Base-by-base conservation (phyloP, 2,888 invertebrate species). In the Ormyrus pomaceus region DNA sequence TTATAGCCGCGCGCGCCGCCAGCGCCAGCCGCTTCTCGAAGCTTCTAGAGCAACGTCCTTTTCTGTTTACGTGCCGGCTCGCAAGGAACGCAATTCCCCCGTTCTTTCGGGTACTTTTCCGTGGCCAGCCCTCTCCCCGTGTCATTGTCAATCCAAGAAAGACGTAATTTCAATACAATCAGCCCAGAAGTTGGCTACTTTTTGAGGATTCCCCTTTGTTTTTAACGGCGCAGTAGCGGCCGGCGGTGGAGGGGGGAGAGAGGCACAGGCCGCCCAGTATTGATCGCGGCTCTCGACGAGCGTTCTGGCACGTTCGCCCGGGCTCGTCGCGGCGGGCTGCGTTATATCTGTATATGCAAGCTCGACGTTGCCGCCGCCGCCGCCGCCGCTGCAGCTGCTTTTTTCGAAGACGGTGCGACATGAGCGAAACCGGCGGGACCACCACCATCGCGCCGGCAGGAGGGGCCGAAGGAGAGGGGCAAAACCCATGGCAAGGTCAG, bases 251-350 rank as follows among this genome's bases (percentile, higher is more conserved):
- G 34, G 53, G 64, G 10, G 56, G 45, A 1, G 45, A 1, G 74
- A 45, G 51, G 50, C 50, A 51, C 51, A 19, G 8, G 13, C n/a
- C 11, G 34, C 34, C 34, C 34, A 34, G 34, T 34, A 34, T 34
- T 34, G 34, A 34, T 34, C 34, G 34, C 34, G 34, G 34, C 4
- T 34, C 34, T 34, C 69, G 78, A 86, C 85, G 87, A 83, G 85
- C 83, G 83, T 90, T 90, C 90, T 89, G 83, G 89, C 86, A 89
- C 87, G 86, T 88, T 88, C 89, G 85, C 84, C 84, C 72, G 81
- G 75, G 71, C 68, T 69, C 13, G 34, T 34, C 48, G 59, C 13
- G 50, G 71, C 0, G 10, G 34, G 7, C 19, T 11, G 19, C 59
- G n/a, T 55, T 34, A 34, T 34, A 34, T 34, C 34, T 34, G 34